phyloP scores from a whole-genome alignment of 2,888 invertebrate species.

The Diachrysia chrysitis region DNA sequence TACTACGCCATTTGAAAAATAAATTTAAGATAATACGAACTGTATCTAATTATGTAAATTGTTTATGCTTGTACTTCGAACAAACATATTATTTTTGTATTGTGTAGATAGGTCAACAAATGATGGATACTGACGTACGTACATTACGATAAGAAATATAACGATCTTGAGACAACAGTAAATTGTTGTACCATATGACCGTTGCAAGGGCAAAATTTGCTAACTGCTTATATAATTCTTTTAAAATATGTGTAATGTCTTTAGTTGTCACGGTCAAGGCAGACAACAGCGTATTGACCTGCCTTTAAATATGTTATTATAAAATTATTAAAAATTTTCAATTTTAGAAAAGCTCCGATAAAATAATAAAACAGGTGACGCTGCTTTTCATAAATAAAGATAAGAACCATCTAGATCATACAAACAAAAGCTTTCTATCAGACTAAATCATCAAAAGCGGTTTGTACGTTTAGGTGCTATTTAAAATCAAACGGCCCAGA shows the following conservation, averaged over 20 bases:
- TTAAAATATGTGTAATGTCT: background rate
- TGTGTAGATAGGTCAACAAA: conserved; percentile 17
- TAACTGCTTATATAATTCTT: background rate
- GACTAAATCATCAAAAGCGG: too few relatives aligned
- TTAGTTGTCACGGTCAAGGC: too few relatives aligned
- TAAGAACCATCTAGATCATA: too few relatives aligned
- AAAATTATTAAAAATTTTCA: too few relatives aligned
- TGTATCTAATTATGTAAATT: conserved; percentile 20
- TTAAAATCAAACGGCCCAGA: too few relatives aligned
- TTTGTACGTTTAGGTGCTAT: too few relatives aligned
- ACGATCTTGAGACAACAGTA: conserved; percentile 26
- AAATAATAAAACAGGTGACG: too few relatives aligned
- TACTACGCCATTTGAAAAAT: conserved; percentile 6
- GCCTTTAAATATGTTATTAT: too few relatives aligned
- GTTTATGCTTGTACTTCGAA: conserved; percentile 26
- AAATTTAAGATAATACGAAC: conserved; percentile 12
- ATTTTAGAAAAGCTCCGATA: too few relatives aligned
- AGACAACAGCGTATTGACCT: too few relatives aligned
- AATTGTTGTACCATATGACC: conserved; percentile 16
- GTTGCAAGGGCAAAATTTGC: background rate
- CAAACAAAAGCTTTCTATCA: too few relatives aligned
- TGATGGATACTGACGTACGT: conserved; percentile 10
- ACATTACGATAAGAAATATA: conserved; percentile 34
- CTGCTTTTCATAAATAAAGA: too few relatives aligned
- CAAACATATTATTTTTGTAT: conserved; percentile 38